phyloP scores from a whole-genome alignment of 2,113 vertebrate genomes.

The Zootoca vivipara region DNA sequence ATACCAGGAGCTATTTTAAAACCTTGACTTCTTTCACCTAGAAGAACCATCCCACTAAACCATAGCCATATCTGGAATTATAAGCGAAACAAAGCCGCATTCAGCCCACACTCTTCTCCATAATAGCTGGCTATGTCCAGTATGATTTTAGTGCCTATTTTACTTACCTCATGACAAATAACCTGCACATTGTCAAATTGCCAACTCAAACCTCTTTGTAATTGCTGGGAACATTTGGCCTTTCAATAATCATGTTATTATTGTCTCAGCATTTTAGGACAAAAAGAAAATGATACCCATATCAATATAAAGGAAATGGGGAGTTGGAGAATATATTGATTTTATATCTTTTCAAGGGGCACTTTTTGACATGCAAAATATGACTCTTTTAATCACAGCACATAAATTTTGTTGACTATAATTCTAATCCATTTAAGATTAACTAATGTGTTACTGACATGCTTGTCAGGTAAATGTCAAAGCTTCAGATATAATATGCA shows the following conservation, averaged over 20 bases:
- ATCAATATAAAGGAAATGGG: neutral
- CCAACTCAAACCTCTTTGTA: conserved; percentile 16
- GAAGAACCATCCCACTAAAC: neutral
- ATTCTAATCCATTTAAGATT: neutral
- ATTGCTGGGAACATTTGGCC: conserved; percentile 20
- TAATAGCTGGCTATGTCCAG: neutral
- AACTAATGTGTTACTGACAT: neutral
- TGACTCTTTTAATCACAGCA: neutral
- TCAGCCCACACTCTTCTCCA: neutral
- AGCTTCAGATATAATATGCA: neutral
- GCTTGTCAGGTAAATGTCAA: neutral
- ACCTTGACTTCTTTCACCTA: neutral
- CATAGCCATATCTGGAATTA: conserved; percentile 3
- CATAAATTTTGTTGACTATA: neutral
- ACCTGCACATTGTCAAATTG: neutral
- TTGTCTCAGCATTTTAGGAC: neutral
- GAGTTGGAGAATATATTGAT: neutral
- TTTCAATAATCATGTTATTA: conserved; percentile 12
- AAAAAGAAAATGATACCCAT: neutral
- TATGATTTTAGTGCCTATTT: conserved; percentile 14
- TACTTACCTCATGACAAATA: conserved; percentile 31
- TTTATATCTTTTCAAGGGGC: neutral
- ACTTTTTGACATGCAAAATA: neutral
- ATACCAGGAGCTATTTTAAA: conserved; percentile 5
- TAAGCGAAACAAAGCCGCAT: neutral